Conservation (phyloP, 35 echinoderm and acorn worm species). For the Ptychodera flava region DNA sequence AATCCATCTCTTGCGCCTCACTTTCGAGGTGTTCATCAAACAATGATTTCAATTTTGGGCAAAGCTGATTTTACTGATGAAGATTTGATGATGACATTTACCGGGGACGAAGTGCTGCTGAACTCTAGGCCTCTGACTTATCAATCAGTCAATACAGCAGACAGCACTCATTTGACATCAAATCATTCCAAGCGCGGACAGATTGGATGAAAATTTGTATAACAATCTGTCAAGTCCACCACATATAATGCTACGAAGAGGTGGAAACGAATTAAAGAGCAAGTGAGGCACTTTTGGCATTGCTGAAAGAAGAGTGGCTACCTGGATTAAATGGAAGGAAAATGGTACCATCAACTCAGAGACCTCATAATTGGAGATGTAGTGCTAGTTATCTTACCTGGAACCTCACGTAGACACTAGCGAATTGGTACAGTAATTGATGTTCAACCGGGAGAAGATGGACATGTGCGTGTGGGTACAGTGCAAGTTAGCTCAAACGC, state of each 20-base stretch:
- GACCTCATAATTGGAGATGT: too few species aligned
- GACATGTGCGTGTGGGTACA: too few species aligned
- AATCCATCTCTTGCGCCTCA: conserved; percentile 11
- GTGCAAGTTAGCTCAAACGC: too few species aligned
- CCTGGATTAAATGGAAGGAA: conserved; percentile 23
- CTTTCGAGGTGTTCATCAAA: conserved; percentile 28
- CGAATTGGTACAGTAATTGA: too few species aligned
- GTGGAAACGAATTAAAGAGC: conserved; percentile 22
- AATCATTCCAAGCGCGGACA: conserved; percentile 34
- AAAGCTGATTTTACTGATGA: conserved; percentile 42
- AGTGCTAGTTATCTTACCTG: too few species aligned
- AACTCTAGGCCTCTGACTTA: conserved; percentile 34
- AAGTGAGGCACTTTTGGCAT: conserved; percentile 32
- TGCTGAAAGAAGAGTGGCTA: conserved; percentile 21
- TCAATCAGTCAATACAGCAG: conserved; percentile 25
- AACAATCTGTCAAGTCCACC: not conserved
- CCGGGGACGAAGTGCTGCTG: conserved; percentile 22
- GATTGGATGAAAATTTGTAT: not conserved
- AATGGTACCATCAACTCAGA: conserved; percentile 7
- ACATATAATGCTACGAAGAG: conserved; percentile 4
- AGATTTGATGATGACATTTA: conserved; percentile 18
- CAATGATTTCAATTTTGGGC: conserved; percentile 6
- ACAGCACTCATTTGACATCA: conserved; percentile 19
- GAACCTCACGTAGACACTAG: too few species aligned
- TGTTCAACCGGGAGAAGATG: too few species aligned